Percentiles rank a stretch among this genome's conserved stretches.
Conservation (phyloP, 2,888 invertebrate genomes). For the Himalopsyche tibetana region DNA sequence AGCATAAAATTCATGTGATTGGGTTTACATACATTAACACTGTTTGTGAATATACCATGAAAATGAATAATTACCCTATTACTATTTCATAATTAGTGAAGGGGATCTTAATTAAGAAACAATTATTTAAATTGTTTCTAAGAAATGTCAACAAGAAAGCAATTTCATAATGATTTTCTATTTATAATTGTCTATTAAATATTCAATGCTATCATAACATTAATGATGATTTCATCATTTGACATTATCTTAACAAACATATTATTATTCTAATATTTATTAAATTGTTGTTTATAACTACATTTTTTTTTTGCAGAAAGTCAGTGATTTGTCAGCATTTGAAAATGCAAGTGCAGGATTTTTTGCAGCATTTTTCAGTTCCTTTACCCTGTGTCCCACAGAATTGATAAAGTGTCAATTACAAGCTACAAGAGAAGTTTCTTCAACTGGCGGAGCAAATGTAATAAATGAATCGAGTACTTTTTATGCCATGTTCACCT, state of each 20-base stretch:
- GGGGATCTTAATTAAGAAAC: no score
- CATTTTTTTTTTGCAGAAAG: constrained; percentile 72
- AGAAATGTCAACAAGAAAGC: no score
- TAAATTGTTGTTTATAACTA: background rate
- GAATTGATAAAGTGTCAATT: constrained; percentile 98
- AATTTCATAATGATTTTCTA: no score
- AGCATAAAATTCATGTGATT: no score
- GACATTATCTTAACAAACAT: background rate
- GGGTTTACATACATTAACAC: no score
- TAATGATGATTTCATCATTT: background rate
- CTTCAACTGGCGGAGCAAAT: constrained; percentile 73
- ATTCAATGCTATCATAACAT: no score
- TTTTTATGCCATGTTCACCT: no score
- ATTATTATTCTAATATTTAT: background rate
- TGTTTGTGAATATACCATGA: no score
- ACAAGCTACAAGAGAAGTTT: constrained; percentile 93
- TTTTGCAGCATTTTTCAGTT: constrained; percentile 97
- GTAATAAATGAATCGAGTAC: constrained; percentile 59
- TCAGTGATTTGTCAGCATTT: constrained; percentile 82
- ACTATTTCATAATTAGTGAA: no score
- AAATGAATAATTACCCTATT: no score
- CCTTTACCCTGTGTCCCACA: constrained; percentile 96
- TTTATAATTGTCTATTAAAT: no score
- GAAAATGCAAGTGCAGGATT: constrained; percentile 94
- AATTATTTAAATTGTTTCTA: no score